Evolutionary conservation across 1,140 invertebrate genomes (phyloP).

Genomic region (Bombus confusus): DNA sequence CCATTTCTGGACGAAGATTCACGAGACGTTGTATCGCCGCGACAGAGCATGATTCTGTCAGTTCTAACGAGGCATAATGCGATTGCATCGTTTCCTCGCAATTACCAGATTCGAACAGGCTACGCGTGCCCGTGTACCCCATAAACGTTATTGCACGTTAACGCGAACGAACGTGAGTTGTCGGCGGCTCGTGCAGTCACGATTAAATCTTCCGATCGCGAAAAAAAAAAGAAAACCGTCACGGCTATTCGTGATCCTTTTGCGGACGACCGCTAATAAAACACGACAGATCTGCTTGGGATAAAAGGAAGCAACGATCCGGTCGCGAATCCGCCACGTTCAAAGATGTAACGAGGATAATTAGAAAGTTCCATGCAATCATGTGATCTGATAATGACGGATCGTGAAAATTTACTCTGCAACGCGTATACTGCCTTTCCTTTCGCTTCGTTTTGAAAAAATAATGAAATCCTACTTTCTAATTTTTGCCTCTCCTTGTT

Average conservation of each 20-base stretch:
- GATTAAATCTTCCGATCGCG: conserved; percentile 25
- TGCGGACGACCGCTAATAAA: conserved; percentile 24
- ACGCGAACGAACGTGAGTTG: neutral
- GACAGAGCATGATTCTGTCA: neutral
- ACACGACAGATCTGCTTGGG: neutral
- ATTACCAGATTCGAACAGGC: conserved; percentile 26
- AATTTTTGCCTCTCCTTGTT: neutral
- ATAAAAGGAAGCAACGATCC: conserved; percentile 31
- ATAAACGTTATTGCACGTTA: neutral
- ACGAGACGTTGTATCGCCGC: neutral
- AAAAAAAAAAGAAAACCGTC: conserved; percentile 20
- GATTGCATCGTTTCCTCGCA: conserved; percentile 12
- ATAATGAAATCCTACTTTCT: neutral
- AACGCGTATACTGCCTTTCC: neutral
- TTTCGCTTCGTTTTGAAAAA: too few relatives aligned
- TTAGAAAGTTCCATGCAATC: conserved; percentile 29
- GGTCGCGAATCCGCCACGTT: neutral
- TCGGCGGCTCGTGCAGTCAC: conserved; percentile 1
- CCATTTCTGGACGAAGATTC: conserved; percentile 1
- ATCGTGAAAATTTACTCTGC: neutral
- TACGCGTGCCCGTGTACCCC: neutral
- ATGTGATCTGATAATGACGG: neutral
- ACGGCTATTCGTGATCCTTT: conserved; percentile 37
- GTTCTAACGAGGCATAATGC: conserved; percentile 22
- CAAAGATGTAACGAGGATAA: neutral